Evolutionary conservation across 2,113 vertebrate species (phyloP).

Genomic region (Hiodon alosoides): DNA sequence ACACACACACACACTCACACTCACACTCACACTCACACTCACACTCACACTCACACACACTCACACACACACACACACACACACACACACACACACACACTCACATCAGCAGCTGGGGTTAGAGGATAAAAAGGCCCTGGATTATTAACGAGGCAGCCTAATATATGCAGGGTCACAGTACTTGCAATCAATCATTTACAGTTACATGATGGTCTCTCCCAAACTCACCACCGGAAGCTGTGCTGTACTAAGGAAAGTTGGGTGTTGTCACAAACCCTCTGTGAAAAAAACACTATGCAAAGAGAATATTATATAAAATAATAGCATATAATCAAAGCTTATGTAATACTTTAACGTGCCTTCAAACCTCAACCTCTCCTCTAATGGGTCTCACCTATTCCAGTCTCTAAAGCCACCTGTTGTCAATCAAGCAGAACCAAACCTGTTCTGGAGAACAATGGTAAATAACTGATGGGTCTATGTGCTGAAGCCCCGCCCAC

Average conservation of each 20-base stretch:
- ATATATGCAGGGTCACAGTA: conserved; percentile 21
- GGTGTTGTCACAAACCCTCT: too few relatives aligned
- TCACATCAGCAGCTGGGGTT: neutral
- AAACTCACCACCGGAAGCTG: neutral
- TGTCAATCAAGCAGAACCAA: conserved; percentile 16
- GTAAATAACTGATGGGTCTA: neutral
- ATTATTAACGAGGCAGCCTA: neutral
- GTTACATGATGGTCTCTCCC: neutral
- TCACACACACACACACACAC: neutral
- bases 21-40: neutral
- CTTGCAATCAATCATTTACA: conserved; percentile 22
- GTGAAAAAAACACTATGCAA: too few relatives aligned
- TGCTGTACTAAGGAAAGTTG: neutral
- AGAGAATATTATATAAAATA: neutral
- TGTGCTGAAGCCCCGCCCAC: too few relatives aligned
- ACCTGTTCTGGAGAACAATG: conserved; percentile 15
- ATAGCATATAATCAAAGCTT: too few relatives aligned
- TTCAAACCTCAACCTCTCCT: neutral
- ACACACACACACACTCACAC: too few relatives aligned
- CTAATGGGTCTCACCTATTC: conserved; percentile 20
- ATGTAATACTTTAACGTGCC: too few relatives aligned
- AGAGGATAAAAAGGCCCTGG: neutral
- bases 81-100: neutral
- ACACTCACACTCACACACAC: neutral
- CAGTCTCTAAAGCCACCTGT: conserved; percentile 14